Evolutionary conservation across 2,797 vertebrate genomes (phyloP).

Genomic region (Borostomias antarcticus): DNA sequence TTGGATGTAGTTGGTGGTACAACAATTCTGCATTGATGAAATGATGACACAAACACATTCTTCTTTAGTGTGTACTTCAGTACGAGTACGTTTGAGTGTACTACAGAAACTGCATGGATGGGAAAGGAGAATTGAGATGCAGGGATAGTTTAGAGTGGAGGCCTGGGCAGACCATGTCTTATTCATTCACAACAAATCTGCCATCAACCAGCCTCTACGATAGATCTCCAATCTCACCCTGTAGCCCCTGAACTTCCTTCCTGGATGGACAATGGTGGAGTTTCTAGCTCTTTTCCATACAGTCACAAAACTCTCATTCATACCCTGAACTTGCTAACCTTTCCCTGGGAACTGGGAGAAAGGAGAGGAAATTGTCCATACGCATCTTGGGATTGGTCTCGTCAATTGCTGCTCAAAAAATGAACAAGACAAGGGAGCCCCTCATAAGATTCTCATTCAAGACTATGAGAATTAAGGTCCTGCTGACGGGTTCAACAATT

Average conservation of each 20-base stretch:
- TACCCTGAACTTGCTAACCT: conserved; percentile 1
- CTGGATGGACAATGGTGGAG: not conserved
- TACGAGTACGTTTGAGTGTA: too few relatives aligned
- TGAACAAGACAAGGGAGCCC: not conserved
- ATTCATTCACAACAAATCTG: not conserved
- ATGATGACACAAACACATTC: too few relatives aligned
- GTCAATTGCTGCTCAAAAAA: not conserved
- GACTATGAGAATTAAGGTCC: not conserved
- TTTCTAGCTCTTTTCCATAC: not conserved
- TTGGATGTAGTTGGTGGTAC: too few relatives aligned
- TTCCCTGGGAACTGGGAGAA: not conserved
- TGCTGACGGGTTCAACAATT: not conserved
- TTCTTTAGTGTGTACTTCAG: not conserved
- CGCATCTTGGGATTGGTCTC: not conserved
- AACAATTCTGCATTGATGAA: too few relatives aligned
- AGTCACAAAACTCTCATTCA: conserved; percentile 5
- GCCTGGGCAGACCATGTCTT: not conserved
- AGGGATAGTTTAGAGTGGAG: not conserved
- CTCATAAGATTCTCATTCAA: not conserved
- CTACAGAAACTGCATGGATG: too few relatives aligned
- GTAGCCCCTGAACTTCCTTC: conserved; percentile 9
- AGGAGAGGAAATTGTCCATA: not conserved
- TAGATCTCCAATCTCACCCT: conserved; percentile 2
- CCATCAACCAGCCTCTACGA: not conserved
- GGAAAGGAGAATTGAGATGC: not conserved